Base-by-base conservation (phyloP, 2,113 vertebrate species). In the Vidua macroura region DNA sequence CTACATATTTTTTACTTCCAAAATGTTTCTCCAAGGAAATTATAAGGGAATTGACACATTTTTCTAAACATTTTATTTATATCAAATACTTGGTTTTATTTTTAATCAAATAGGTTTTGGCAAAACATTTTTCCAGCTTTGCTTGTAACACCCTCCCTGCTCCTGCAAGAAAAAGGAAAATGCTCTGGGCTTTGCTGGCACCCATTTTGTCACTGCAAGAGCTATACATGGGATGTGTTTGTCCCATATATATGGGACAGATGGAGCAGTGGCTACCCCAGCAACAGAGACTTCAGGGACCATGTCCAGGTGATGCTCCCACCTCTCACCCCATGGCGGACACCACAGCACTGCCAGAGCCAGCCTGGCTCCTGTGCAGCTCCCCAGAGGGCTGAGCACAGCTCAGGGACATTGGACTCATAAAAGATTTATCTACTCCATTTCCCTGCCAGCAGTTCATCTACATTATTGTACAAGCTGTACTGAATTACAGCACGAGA, bases 391-490 rank as follows among this genome's bases (percentile, higher is more conserved):
- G 51, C 58, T 82, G 44, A 89, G 66, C 69, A 46, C 56, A 86
- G 64, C 80, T 73, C 77, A 41, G 64, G 76, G 76, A 90, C 51
- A 55, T 74, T 11, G 62, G 70, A 41, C 60, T 67, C 74, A 74
- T 39, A 39, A 70, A 92, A 63, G 75, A 94, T 95, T 94, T 58
- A 87, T 79, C 79, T 67, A 24, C 84, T 92, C 82, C 4, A 41
- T 83, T 95, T 96, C 91, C 87, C 85, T 85, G 86, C 83, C 94
- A 83, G 86, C 72, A 92, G 51, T 88, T 90, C 83, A 79, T 80
- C 76, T 51, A 48, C 79, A 70, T 90, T 58, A 86, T 48, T 83
- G 52, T 64, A 80, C 68, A 77, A 87, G 82, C 87, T 85, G 56
- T n/a, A 67, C 79, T 88, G 91, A 89, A 90, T 93, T 93, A 88